Percentiles rank a stretch among this genome's conserved stretches.
These are phyloP conservation scores for Diplodus sargus DNA, from an alignment of 2,797 vertebrate species.

Conservation along the genomic window DNA sequence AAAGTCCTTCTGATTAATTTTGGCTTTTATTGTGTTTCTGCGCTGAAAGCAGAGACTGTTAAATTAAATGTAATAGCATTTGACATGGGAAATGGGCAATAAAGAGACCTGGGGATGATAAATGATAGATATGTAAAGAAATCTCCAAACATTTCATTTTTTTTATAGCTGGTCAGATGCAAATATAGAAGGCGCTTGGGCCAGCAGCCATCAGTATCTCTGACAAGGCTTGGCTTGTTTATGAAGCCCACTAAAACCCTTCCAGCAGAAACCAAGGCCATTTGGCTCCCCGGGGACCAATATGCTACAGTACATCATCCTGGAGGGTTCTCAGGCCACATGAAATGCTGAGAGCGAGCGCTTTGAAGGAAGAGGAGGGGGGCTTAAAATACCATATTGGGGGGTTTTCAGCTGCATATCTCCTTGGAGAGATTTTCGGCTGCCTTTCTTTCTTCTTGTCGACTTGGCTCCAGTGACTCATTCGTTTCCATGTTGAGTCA, in stretches of 20 bases:
- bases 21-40: constrained; percentile 75
- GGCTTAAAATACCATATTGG: constrained; percentile 55
- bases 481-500: constrained; percentile 82
- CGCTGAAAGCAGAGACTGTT: constrained; percentile 62
- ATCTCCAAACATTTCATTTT: constrained; percentile 70
- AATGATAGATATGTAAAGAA: constrained; percentile 78
- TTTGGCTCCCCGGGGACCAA: constrained; percentile 61
- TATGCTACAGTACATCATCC: constrained; percentile 74
- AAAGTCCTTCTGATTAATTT: constrained; percentile 77
- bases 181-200: constrained; percentile 50
- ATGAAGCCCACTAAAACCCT: constrained; percentile 71
- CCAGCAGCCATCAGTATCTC: constrained; percentile 65
- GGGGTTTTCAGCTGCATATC: constrained; percentile 63
- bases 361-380: constrained; percentile 55
- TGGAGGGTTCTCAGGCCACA: constrained; percentile 64
- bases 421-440: constrained; percentile 70
- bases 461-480: constrained; percentile 76
- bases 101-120: constrained; percentile 71
- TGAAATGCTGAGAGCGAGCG: constrained; percentile 64
- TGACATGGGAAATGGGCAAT: constrained; percentile 80
- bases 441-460: constrained; percentile 64
- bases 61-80: constrained; percentile 73
- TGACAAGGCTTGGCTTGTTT: constrained; percentile 77
- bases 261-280: constrained; percentile 65
- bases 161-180: constrained; percentile 67